phyloP scores from a whole-genome alignment of 2,797 vertebrate genomes.

The Crocodylus rhombifer region DNA sequence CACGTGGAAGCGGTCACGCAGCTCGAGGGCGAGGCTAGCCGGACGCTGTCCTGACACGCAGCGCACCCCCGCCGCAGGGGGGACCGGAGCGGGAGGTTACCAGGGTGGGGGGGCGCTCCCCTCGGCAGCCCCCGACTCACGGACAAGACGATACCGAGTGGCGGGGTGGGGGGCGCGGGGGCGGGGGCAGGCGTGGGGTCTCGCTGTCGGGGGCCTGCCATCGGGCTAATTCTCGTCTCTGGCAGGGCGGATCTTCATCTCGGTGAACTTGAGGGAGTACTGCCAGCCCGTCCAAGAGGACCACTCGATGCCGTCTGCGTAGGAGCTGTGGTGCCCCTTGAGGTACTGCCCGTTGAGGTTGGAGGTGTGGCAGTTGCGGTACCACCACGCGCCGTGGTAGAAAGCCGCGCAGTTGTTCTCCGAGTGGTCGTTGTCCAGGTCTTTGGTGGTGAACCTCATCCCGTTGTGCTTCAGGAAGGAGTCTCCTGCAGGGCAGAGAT shows the following conservation, averaged over 20 bases:
- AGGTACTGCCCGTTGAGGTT: slow-evolving; percentile 99
- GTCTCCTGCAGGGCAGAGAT: slow-evolving; percentile 81
- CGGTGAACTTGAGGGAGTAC: slow-evolving; percentile 96
- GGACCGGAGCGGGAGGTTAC: background rate
- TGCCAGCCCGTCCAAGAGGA: slow-evolving; percentile 99
- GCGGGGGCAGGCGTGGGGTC: too few relatives aligned
- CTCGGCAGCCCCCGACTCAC: background rate
- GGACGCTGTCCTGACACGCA: background rate
- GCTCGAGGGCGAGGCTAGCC: too few relatives aligned
- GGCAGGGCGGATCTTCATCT: slow-evolving; percentile 96
- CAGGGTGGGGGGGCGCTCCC: background rate
- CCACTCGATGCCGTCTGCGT: slow-evolving; percentile 97
- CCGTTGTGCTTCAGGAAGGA: slow-evolving; percentile 95
- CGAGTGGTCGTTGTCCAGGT: slow-evolving; percentile 95
- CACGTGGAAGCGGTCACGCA: too few relatives aligned
- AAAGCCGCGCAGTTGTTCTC: slow-evolving; percentile 98
- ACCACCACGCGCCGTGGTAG: slow-evolving; percentile 99
- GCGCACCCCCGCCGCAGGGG: background rate
- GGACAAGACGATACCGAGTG: background rate
- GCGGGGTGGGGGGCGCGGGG: too few relatives aligned
- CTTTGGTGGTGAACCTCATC: slow-evolving; percentile 98
- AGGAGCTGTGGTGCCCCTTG: slow-evolving; percentile 94
- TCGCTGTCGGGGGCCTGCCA: background rate
- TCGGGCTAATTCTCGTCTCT: slow-evolving; percentile 86
- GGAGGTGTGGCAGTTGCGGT: slow-evolving; percentile 98